A percentile compares a stretch with the other conserved stretches of the same genome.
Conservation (phyloP, 2,888 invertebrate genomes). For the Formica aserva region DNA sequence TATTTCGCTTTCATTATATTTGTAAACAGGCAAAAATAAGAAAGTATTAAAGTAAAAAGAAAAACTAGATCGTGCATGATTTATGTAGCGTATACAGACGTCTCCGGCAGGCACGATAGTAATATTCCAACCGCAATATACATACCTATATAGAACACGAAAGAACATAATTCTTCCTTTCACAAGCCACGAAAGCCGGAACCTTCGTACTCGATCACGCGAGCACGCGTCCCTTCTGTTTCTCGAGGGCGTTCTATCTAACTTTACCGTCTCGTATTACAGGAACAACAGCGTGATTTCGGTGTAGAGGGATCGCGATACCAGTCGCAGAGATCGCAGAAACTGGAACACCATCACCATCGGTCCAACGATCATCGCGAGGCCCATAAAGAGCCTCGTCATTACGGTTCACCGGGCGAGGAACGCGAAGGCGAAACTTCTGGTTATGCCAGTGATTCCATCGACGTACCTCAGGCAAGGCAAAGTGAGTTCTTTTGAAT, state of each 20-base stretch:
- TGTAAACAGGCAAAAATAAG: slow-evolving; percentile 13
- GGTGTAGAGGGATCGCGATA: slow-evolving; percentile 76
- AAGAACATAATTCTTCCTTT: slow-evolving; percentile 37
- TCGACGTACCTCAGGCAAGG: slow-evolving; percentile 79
- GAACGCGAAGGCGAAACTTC: slow-evolving; percentile 89
- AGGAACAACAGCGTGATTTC: slow-evolving; percentile 73
- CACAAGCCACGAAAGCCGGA: slow-evolving; percentile 56
- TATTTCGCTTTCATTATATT: background rate
- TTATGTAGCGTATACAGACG: slow-evolving; percentile 37
- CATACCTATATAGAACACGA: background rate
- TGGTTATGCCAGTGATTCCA: slow-evolving; percentile 93
- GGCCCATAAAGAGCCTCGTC: slow-evolving; percentile 62
- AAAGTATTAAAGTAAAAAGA: background rate
- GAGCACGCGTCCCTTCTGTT: slow-evolving; percentile 42
- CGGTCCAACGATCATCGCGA: slow-evolving; percentile 84
- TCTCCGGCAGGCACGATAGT: slow-evolving; percentile 59
- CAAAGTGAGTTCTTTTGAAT: slow-evolving; percentile 8
- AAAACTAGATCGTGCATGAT: slow-evolving; percentile 19
- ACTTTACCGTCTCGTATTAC: slow-evolving; percentile 19
- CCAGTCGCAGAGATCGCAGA: slow-evolving; percentile 63
- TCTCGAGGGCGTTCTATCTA: slow-evolving; percentile 29
- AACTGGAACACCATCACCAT: slow-evolving; percentile 55
- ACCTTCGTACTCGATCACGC: slow-evolving; percentile 68
- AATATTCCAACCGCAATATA: slow-evolving; percentile 32
- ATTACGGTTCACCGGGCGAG: slow-evolving; percentile 75